Evolutionary conservation across 2,888 invertebrate species (phyloP), one percentile per base, ranked within the genome.

Genomic region (Ypsolopha sequella): DNA sequence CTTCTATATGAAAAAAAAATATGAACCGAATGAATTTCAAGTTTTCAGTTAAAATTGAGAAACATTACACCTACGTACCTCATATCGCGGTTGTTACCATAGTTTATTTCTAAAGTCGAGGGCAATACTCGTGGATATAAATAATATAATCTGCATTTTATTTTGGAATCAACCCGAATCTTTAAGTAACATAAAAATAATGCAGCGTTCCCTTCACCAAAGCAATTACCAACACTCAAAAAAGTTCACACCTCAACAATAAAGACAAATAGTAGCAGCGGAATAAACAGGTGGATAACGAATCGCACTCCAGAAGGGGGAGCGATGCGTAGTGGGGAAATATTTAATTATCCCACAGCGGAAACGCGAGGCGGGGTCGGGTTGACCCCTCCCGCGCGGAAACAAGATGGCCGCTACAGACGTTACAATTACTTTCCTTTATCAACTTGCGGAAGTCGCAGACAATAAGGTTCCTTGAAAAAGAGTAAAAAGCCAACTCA

Each of bases 341-440:
- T 76, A 80, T 80, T 82, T 85, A 85, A 86, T 84, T 85, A 82
- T 82, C 71, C 77, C 61, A 67, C 69, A 56, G 73, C 82, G 85
- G 85, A 84, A 84, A 77, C 66, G 73, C 70, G 60, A 84, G 86
- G 86, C 85, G 86, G 85, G 80, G 75, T 81, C 82, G 67, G 56
- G 61, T 65, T 82, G 81, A 84, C 84, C 85, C 85, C 82, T 76
- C 85, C 85, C 80, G 82, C 68, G 62, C 7, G 10, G 46, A 9
- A 69, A 70, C 80, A 86, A 85, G 81, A 85, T 85, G 85, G 85
- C 85, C 68, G 85, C 73, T 69, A 84, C 73, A 70, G 60, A 64
- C 66, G 68, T 72, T 72, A 80, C 80, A 81, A 80, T 84, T 76
- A 79, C 72, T 70, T 67, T 70, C 68, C 66, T 76, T 76, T 71